phyloP scores from a whole-genome alignment of 2,888 invertebrate genomes.

The Rhingia campestris region DNA sequence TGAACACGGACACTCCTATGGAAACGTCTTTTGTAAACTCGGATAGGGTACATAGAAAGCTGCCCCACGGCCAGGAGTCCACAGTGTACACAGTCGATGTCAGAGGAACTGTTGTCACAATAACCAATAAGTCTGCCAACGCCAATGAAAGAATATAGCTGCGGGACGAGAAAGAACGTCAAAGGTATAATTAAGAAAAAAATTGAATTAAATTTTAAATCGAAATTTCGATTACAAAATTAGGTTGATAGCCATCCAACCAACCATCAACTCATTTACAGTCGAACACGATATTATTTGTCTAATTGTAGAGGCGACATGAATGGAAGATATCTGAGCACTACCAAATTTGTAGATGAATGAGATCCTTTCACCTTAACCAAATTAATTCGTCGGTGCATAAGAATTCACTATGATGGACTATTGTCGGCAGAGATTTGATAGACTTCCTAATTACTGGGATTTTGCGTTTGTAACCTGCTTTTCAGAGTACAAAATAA shows the following conservation, averaged over 20 bases:
- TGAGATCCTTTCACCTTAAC: neutral
- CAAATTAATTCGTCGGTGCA: conserved; percentile 8
- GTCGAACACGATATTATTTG: too few species aligned
- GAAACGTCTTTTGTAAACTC: conserved; percentile 95
- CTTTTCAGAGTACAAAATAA: conserved; percentile 28
- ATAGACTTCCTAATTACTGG: neutral
- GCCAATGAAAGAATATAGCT: conserved; percentile 92
- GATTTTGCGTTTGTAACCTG: neutral
- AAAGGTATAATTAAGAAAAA: neutral
- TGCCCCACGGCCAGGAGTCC: conserved; percentile 95
- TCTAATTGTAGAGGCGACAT: too few species aligned
- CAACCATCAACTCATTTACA: neutral
- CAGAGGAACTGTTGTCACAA: conserved; percentile 92
- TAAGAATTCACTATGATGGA: neutral
- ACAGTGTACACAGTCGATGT: conserved; percentile 93
- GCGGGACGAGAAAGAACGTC: conserved; percentile 74
- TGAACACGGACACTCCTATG: conserved; percentile 96
- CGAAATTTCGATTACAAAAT: conserved; percentile 13
- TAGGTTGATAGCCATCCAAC: neutral
- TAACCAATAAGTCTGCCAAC: conserved; percentile 91
- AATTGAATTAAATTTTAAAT: conserved; percentile 21
- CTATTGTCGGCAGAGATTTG: too few species aligned
- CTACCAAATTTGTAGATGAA: too few species aligned
- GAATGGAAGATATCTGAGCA: too few species aligned
- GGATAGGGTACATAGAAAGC: conserved; percentile 89